phyloP scores from a whole-genome alignment of 2,113 vertebrate species.

The Rhagologus leucostigma region DNA sequence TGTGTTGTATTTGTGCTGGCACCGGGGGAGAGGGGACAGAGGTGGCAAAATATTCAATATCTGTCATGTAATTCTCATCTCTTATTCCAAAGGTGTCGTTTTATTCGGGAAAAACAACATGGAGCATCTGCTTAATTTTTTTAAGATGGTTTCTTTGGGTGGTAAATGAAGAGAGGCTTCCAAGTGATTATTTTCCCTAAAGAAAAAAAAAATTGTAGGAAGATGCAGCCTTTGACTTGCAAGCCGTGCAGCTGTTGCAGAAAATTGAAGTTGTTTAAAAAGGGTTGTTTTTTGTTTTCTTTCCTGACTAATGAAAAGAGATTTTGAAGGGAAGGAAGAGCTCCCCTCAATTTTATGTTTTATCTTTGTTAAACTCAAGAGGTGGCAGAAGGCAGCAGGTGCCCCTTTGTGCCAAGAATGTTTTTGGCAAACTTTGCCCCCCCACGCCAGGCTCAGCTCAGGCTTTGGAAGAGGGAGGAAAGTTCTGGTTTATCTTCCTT shows the following conservation, averaged over 20 bases:
- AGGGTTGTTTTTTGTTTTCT: not conserved
- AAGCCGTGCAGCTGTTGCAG: not conserved
- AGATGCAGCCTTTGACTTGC: not conserved
- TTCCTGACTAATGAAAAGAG: not conserved
- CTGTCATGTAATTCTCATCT: not conserved
- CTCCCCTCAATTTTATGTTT: not conserved
- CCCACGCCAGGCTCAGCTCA: not conserved
- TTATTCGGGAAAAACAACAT: not conserved
- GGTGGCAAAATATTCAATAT: not conserved
- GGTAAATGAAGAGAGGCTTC: not conserved
- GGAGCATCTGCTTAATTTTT: not conserved
- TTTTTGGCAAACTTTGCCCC: not conserved
- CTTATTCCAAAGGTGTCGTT: not conserved
- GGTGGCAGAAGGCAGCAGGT: not conserved
- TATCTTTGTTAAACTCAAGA: not conserved
- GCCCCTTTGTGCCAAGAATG: not conserved
- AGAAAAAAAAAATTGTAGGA: not conserved
- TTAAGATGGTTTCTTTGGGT: not conserved
- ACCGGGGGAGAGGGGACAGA: not conserved
- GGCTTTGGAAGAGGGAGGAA: not conserved
- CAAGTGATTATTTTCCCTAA: not conserved
- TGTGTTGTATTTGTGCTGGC: not conserved
- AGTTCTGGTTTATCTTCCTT: not conserved
- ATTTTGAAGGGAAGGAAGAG: not conserved
- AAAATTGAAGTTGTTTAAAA: not conserved